Evolutionary conservation across 2,113 vertebrate species (phyloP).

Genomic region (Cryptomyrus ogoouensis): DNA sequence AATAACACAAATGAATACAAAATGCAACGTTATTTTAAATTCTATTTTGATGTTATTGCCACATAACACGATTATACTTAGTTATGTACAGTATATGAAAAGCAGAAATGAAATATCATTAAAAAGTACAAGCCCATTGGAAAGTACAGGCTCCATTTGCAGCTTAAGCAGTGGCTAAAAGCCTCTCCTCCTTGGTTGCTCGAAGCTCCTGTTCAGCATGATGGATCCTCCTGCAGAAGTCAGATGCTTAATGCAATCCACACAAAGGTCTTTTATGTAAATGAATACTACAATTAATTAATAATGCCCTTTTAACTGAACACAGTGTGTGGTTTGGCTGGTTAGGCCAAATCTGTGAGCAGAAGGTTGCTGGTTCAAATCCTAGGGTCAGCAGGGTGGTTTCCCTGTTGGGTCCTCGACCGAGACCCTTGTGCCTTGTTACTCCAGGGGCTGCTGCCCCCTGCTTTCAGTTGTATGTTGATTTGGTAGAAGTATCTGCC

Average conservation of each 20-base stretch:
- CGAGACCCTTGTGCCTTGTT: conserved; percentile 10
- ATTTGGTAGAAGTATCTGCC: neutral
- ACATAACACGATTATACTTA: neutral
- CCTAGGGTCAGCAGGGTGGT: neutral
- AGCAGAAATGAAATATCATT: neutral
- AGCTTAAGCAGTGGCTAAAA: conserved; percentile 51
- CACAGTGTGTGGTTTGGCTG: neutral
- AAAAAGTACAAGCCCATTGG: neutral
- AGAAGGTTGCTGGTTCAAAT: neutral
- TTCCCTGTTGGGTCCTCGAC: neutral
- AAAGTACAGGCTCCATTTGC: conserved; percentile 9
- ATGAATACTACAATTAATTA: conserved; percentile 36
- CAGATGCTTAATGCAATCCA: conserved; percentile 52
- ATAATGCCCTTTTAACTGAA: neutral
- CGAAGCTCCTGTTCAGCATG: conserved; percentile 56
- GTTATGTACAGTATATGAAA: neutral
- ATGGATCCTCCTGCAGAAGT: conserved; percentile 54
- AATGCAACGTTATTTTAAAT: neutral
- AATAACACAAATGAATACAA: neutral
- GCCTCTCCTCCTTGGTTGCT: conserved; percentile 46
- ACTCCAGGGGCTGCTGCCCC: neutral
- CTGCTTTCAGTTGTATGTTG: neutral
- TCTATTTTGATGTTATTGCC: neutral
- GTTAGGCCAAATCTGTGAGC: neutral
- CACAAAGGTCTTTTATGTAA: conserved; percentile 46